Conservation (phyloP, 2,888 invertebrate species). For the Metallyticus violacea region DNA sequence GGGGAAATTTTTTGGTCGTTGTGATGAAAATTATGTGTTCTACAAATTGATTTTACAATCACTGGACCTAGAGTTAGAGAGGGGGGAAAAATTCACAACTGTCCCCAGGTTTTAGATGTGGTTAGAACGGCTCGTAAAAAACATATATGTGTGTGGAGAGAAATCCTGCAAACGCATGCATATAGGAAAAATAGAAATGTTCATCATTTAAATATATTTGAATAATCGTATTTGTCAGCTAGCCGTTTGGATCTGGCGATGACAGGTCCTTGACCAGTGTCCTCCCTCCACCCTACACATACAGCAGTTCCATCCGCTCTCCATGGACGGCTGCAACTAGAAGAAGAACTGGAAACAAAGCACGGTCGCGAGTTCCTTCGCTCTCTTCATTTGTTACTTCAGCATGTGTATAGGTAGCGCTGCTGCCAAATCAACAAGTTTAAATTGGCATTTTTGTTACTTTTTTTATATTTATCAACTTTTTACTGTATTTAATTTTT, state of each 20-base stretch:
- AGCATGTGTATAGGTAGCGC: background rate
- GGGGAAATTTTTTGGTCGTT: constrained; percentile 1
- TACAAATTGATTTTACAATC: constrained; percentile 26
- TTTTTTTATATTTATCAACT: no score
- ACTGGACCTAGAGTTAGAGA: background rate
- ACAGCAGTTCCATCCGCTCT: background rate
- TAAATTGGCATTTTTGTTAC: no score
- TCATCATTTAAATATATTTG: constrained; percentile 32
- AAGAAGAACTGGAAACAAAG: background rate
- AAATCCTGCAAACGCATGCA: constrained; percentile 26
- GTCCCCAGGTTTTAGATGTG: constrained; percentile 1
- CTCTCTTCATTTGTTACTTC: background rate
- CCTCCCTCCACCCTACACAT: background rate
- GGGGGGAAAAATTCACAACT: constrained; percentile 12
- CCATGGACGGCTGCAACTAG: background rate
- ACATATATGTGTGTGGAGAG: background rate
- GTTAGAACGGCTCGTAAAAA: background rate
- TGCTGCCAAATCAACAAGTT: no score
- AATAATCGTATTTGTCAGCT: constrained; percentile 31
- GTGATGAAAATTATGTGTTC: constrained; percentile 20
- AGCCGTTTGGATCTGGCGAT: constrained; percentile 4
- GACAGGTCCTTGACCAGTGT: constrained; percentile 27
- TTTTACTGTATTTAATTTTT: no score
- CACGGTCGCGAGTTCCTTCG: background rate
- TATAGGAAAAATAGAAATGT: constrained; percentile 27